Base-by-base conservation (phyloP, 1,140 invertebrate genomes). In the Arctopsyche grandis region DNA sequence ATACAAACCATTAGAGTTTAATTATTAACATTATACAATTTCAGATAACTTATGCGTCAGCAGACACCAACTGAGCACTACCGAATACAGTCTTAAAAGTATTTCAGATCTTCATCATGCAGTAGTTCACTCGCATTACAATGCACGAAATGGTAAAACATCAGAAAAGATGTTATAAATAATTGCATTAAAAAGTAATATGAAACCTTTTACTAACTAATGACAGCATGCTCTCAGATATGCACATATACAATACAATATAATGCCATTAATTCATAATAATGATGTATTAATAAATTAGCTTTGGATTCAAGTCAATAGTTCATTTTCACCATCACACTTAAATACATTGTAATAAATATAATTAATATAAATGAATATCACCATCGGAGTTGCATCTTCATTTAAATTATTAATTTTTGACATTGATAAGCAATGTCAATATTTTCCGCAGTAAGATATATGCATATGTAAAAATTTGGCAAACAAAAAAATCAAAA, bases 1-100 rank as follows among this genome's bases (percentile, higher is more conserved):
- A 66, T 66, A 66, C 12, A 66, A 66, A 66, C 21, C 19, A 66
- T 66, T 66, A 66, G 21, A 60, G 58, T 66, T 66, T 26, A 66
- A 66, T 52, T 14, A 38, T 38, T 38, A 38, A 38, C 29, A 38
- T 38, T 38, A 38, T 38, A 38, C 29, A 38, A 38, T 38, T 38
- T 38, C 29, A 4, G 29, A 19, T 60, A 26, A 66, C 24, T 66
- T 26, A 66, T 22, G 26, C 5, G 24, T 66, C 58, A 60, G n/a
- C 21, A 24, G 24, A 26, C 63, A 66, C 63, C n/a, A 16, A 66
- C 48, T 52, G 16, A 52, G 48, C 10, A 52, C 10, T 14, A 52
- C 16, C 10, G 24, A 29, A 66, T 3, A 66, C 21, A 66, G 19
- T 19, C 21, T 66, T 66, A 19, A 26, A 26, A 66, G 26, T 66